Base-by-base conservation (phyloP, 1,140 invertebrate species). In the Melitaea cinxia region DNA sequence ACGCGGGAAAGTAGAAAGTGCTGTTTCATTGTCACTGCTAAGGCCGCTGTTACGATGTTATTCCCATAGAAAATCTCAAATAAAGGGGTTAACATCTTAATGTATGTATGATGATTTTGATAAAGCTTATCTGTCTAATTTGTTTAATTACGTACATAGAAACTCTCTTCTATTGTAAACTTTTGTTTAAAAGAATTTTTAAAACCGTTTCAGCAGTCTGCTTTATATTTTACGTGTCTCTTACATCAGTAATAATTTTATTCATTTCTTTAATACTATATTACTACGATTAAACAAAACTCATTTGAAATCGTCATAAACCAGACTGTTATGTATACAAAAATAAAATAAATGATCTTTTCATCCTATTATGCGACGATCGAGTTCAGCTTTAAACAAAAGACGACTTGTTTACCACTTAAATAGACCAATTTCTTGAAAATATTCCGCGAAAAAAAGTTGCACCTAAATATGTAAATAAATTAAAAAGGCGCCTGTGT, bases 1-100 rank as follows among this genome's bases (percentile, higher is more conserved):
- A 58, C 64, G 72, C 77, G 80, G 73, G 85, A 85, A 88, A 85
- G 83, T 88, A 74, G 85, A 88, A 88, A 88, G 83, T 80, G 67
- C 37, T 39, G 42, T 69, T 60, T 70, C 77, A 88, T 85, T 88
- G 85, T 85, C 85, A 88, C 67, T 85, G 83, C 73, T 75, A 78
- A 81, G 82, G 79, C 73, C 73, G 72, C 49, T 73, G 76, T 81
- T 84, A 80, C 77, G 37, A 67, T 58, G 54, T 28, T 65, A 60
- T 74, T 72, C 65, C 54, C 65, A 68, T 75, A 58, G 42, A 71
- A 75, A 67, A 73, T 60, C 61, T 57, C 57, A 64, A 54, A 64
- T 64, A 64, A 64, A 53, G n/a, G 26, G 39, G 15, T 33, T 57
- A n/a, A n/a, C n/a, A n/a, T n/a, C n/a, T n/a, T n/a, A n/a, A n/a